These are phyloP conservation scores for Lithophane leautieri DNA, from an alignment of 2,888 invertebrate genomes.

Conservation along the genomic window DNA sequence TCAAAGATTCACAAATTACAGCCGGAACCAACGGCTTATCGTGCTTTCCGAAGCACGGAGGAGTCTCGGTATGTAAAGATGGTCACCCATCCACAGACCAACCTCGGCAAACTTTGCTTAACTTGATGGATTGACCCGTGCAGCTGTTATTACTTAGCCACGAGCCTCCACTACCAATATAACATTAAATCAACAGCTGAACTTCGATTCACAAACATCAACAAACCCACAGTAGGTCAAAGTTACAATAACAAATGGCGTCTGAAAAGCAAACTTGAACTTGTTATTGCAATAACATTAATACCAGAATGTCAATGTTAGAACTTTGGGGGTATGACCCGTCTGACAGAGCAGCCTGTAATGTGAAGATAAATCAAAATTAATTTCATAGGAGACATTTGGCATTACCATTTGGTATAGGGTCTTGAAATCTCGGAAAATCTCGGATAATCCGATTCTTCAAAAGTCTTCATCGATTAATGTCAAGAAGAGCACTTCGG, in stretches of 20 bases:
- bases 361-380: conserved; percentile 1
- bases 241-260: conserved; percentile 32
- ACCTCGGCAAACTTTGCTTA: too few species aligned
- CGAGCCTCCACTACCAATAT: neutral
- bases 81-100: too few species aligned
- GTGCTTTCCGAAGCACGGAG: too few species aligned
- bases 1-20: too few species aligned
- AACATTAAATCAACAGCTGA: conserved; percentile 19
- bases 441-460: neutral
- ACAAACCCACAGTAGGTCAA: conserved; percentile 9
- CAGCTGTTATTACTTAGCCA: too few species aligned
- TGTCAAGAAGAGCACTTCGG: too few species aligned
- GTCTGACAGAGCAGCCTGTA: conserved; percentile 6
- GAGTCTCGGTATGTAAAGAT: too few species aligned
- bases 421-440: neutral
- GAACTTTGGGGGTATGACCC: conserved; percentile 12
- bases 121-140: too few species aligned
- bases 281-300: conserved; percentile 28
- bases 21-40: too few species aligned
- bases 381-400: too few species aligned
- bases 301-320: conserved; percentile 20
- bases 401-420: neutral
- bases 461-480: neutral
- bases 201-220: conserved; percentile 9
- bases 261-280: conserved; percentile 27